These are phyloP conservation scores for Eonycteris spelaea DNA, from an alignment of 2,113 vertebrate genomes.

Conservation along the genomic window DNA sequence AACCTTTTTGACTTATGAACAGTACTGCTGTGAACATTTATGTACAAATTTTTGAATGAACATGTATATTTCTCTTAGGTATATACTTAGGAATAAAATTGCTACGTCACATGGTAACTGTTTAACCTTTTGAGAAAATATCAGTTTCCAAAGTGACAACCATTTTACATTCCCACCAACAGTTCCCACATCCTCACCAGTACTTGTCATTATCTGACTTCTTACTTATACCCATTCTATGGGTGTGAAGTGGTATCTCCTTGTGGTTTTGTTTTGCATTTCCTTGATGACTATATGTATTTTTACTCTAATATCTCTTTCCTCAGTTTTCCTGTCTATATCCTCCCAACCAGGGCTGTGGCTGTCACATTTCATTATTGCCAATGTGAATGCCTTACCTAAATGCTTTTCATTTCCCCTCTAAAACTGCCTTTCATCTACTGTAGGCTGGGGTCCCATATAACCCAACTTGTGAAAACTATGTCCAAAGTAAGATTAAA, in stretches of 20 bases:
- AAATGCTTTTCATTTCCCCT: background rate
- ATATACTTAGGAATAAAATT: background rate
- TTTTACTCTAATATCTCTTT: background rate
- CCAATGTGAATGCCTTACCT: background rate
- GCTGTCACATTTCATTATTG: background rate
- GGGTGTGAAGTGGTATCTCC: background rate
- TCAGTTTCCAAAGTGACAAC: background rate
- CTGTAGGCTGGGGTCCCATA: background rate
- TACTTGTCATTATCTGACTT: background rate
- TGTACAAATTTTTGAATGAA: background rate
- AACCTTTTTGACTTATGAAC: background rate
- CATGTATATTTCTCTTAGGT: background rate
- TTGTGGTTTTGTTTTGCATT: background rate
- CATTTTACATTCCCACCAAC: background rate
- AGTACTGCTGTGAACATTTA: background rate
- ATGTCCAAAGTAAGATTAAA: background rate
- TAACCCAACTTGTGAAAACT: background rate
- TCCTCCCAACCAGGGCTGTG: background rate
- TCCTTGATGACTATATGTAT: background rate
- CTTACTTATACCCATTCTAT: background rate
- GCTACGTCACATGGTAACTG: background rate
- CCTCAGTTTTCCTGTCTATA: background rate
- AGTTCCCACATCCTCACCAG: background rate
- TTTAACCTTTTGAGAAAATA: background rate
- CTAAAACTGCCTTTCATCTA: background rate